Evolutionary conservation across 2,888 invertebrate genomes (phyloP).

Genomic region (Ophion ellenae): DNA sequence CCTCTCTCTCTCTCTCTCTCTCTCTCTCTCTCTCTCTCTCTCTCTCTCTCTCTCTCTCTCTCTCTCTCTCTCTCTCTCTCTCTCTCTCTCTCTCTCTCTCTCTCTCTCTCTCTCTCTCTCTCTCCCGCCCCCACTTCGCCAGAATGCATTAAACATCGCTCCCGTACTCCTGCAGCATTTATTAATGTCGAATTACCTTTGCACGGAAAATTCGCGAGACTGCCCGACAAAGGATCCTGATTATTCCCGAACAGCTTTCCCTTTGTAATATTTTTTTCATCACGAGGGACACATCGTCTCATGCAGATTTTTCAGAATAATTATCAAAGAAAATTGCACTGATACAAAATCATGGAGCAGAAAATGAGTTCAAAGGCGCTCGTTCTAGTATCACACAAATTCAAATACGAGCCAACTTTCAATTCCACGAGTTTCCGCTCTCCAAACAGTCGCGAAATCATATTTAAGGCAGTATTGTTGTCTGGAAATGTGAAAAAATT

Average conservation of each 20-base stretch:
- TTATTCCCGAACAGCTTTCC: background rate
- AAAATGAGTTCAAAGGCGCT: background rate
- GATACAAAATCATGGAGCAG: background rate
- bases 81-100: too few species aligned
- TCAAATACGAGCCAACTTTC: background rate
- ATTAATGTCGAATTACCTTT: constrained; percentile 10
- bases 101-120: too few species aligned
- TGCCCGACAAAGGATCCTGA: background rate
- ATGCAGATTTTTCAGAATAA: background rate
- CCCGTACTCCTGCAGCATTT: background rate
- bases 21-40: background rate
- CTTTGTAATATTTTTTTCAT: background rate
- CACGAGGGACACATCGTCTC: background rate
- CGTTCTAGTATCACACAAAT: background rate
- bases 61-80: too few species aligned
- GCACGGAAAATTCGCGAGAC: background rate
- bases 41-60: too few species aligned
- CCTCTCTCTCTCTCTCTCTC: background rate
- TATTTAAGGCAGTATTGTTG: too few species aligned
- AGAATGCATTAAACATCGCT: constrained; percentile 18
- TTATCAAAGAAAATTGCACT: background rate
- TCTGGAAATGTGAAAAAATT: too few species aligned
- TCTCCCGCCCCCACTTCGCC: background rate
- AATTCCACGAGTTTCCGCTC: background rate
- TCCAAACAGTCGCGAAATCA: too few species aligned